Base-by-base conservation (phyloP, 2,797 vertebrate genomes). In the Sebastes cheni region DNA sequence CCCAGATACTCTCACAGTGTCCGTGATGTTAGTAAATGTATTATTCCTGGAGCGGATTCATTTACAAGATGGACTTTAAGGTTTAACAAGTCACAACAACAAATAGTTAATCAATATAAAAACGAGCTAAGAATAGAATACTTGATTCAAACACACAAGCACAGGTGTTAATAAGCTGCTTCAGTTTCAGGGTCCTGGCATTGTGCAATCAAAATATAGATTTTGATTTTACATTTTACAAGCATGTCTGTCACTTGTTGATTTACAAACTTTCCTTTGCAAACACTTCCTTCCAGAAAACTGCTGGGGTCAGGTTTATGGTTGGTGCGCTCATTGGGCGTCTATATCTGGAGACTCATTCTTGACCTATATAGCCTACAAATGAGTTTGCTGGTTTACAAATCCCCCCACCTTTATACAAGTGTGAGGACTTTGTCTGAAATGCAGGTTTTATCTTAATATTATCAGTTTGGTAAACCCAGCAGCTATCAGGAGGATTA, bases 391-490 rank as follows among this genome's bases (percentile, higher is more conserved):
- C 72, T 3, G 6, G 14, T 55, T 74, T 27, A 65, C 58, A 79
- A 68, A 79, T 75, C 36, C 27, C 54, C 34, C 60, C 18, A 1
- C 16, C 62, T 36, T 50, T 5, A 8, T 16, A 9, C 13, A 30
- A 16, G n/a, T 11, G 10, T 22, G n/a, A 59, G 16, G 12, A 22
- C 77, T 78, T 55, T n/a, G 29, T 67, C 23, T 72, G 30, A 65
- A 55, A 79, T 67, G 25, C 29, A 58, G 75, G 76, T 67, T 85
- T 89, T 82, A 87, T 86, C 80, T 76, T 4, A 2, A 65, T 62
- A 46, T 79, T 90, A 89, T 89, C 88, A 69, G 56, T 18, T 4
- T 7, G 25, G 54, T 77, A 56, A 82, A 75, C 78, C 60, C 55
- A 34, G 59, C 61, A 32, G 76, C 77, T 78, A 74, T 87, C 84